Percentiles rank a stretch among this genome's conserved stretches.
Evolutionary conservation across 1,140 invertebrate genomes (phyloP).

Genomic region (Gerris buenoi): DNA sequence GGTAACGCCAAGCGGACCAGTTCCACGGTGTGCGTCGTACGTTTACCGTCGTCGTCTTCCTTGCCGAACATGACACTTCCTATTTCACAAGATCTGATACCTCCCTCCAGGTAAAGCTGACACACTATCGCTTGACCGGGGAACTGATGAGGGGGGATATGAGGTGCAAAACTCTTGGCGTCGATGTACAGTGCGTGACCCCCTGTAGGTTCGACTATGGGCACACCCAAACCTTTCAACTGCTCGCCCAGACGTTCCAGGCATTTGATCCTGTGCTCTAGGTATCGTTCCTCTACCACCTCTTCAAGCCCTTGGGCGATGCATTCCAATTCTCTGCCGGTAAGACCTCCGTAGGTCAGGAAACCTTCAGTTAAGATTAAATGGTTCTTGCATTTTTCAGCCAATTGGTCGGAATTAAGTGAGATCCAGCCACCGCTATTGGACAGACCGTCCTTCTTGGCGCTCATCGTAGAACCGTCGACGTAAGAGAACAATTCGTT

Average conservation of each 20-base stretch:
- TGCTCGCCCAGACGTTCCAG: neutral
- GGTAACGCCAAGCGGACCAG: neutral
- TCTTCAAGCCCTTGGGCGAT: neutral
- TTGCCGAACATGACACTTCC: neutral
- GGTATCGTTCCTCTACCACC: neutral
- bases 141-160: neutral
- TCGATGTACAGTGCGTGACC: neutral
- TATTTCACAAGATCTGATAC: neutral
- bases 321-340: neutral
- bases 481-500: neutral
- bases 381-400: neutral
- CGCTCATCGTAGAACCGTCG: neutral
- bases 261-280: neutral
- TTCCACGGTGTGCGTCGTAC: neutral
- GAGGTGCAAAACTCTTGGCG: neutral
- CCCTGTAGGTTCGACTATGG: neutral
- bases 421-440: neutral
- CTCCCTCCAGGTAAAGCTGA: conserved; percentile 18
- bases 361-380: neutral
- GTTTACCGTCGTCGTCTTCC: neutral
- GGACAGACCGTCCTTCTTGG: neutral
- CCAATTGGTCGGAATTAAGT: neutral
- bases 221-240: neutral
- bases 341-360: neutral
- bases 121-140: neutral